Percentiles rank a stretch among this genome's conserved stretches.
phyloP scores from a whole-genome alignment of 92 coral and sea anemone genomes.

The Zoanthus sansibaricus region DNA sequence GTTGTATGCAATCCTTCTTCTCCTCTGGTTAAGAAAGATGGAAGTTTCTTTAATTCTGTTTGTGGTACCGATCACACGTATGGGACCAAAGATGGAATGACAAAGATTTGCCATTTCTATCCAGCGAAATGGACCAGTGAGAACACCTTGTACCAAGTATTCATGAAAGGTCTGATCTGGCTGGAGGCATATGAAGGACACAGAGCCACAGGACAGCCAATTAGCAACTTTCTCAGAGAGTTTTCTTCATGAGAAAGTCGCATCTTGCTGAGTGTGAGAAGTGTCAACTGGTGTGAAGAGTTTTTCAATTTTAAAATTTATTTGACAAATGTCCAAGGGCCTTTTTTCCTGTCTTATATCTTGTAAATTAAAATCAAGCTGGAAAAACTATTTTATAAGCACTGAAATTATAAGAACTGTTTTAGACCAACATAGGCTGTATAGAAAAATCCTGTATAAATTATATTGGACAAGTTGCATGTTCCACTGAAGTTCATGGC shows the following conservation, averaged over 20 bases:
- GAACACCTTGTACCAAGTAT: constrained; percentile 47
- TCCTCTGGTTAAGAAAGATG: constrained; percentile 15
- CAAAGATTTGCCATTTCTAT: constrained; percentile 43
- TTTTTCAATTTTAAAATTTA: no score
- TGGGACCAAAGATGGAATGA: constrained; percentile 43
- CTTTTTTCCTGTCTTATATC: no score
- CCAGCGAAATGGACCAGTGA: constrained; percentile 44
- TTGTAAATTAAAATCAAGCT: no score
- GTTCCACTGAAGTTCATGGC: no score
- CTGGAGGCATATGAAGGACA: constrained; percentile 61
- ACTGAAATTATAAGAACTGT: no score
- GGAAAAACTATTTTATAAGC: no score
- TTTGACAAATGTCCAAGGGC: no score
- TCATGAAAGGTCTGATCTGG: constrained; percentile 56
- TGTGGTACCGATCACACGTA: background rate
- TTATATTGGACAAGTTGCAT: no score
- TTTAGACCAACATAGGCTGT: no score
- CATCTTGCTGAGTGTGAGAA: no score
- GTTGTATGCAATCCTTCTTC: constrained; percentile 16
- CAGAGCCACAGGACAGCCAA: constrained; percentile 23
- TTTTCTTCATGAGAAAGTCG: background rate
- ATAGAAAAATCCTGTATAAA: no score
- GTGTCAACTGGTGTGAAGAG: no score
- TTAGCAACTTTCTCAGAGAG: constrained; percentile 32
- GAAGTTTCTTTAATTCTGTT: background rate